These are phyloP conservation scores for Crocodylus rhombifer DNA, from an alignment of 2,797 vertebrate genomes.

Conservation along the genomic window DNA sequence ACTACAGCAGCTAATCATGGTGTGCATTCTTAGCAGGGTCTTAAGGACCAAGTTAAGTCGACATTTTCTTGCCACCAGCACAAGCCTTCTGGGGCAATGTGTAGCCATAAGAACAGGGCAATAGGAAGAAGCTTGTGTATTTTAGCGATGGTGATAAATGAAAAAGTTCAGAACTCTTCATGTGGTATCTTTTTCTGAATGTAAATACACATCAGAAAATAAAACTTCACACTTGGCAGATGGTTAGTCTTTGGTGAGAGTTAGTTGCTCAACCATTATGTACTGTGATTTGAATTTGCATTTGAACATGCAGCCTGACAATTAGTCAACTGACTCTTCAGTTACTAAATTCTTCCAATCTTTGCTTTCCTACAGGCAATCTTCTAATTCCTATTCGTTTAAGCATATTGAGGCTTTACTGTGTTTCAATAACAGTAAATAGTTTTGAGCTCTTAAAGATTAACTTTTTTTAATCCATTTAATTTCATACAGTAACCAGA, in stretches of 20 bases:
- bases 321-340: neutral
- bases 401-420: neutral
- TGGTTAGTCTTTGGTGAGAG: neutral
- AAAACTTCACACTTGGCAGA: neutral
- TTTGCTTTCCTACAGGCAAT: neutral
- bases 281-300: neutral
- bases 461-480: neutral
- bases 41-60: neutral
- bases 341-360: neutral
- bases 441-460: neutral
- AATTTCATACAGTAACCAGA: neutral
- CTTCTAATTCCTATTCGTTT: neutral
- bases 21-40: neutral
- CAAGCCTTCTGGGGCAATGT: neutral
- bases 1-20: neutral
- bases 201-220: neutral
- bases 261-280: neutral
- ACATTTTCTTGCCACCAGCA: neutral
- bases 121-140: neutral
- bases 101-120: neutral
- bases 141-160: neutral
- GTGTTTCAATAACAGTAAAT: neutral
- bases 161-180: neutral
- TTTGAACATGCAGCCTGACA: neutral
- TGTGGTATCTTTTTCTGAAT: neutral